phyloP scores from a whole-genome alignment of 2,113 vertebrate genomes.

The Pungitius pungitius region DNA sequence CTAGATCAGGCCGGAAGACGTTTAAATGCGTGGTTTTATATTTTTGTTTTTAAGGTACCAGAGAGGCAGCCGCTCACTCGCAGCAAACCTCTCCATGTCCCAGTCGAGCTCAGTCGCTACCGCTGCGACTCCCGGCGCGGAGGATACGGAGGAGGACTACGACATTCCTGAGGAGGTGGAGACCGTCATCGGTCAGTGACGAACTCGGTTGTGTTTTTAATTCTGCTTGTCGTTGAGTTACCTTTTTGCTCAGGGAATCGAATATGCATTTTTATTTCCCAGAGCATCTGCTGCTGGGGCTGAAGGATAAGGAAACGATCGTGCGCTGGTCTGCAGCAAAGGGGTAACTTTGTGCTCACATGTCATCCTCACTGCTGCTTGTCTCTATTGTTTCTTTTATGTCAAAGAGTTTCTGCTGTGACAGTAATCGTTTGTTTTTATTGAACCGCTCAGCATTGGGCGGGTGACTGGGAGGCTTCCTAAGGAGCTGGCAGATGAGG shows the following conservation, averaged over 20 bases:
- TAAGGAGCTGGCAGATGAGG: constrained; percentile 92
- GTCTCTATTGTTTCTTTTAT: constrained; percentile 16
- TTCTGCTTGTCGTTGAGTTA: neutral
- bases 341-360: constrained; percentile 79
- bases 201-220: neutral
- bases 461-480: constrained; percentile 93
- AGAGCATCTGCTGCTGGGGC: constrained; percentile 91
- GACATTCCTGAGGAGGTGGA: constrained; percentile 94
- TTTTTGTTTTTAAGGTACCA: constrained; percentile 84
- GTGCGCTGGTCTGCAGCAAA: constrained; percentile 98
- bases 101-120: constrained; percentile 18
- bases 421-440: constrained; percentile 8
- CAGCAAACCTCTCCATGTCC: constrained; percentile 84
- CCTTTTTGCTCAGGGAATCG: neutral
- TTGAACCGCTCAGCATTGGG: constrained; percentile 84
- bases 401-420: neutral
- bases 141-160: constrained; percentile 85
- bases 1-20: neutral
- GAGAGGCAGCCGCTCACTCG: constrained; percentile 89
- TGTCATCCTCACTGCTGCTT: constrained; percentile 23
- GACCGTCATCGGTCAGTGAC: constrained; percentile 87
- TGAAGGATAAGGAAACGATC: constrained; percentile 96
- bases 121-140: constrained; percentile 50
- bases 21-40: constrained; percentile 9
- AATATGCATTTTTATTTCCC: constrained; percentile 51